Evolutionary conservation across 1,140 invertebrate genomes (phyloP).

Genomic region (Bombus sylvicola): DNA sequence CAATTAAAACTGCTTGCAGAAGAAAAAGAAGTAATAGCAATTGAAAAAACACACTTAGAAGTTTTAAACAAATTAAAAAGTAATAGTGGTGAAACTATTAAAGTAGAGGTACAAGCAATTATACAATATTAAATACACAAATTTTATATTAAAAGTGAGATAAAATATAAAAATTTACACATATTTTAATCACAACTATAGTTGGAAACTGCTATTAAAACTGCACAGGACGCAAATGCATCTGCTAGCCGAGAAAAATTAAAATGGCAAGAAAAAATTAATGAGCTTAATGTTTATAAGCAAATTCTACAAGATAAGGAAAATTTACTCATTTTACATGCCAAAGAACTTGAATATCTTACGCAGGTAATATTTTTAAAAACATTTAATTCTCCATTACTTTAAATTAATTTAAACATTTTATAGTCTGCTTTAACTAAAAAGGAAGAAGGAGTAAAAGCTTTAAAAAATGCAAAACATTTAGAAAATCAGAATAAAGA

Average conservation of each 20-base stretch:
- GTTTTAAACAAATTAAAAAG: slow-evolving; percentile 71
- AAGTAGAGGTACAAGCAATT: slow-evolving; percentile 72
- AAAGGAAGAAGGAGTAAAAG: slow-evolving; percentile 75
- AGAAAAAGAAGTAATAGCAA: slow-evolving; percentile 72
- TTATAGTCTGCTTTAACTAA: slow-evolving; percentile 72
- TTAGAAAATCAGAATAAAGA: slow-evolving; percentile 76
- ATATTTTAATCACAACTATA: slow-evolving; percentile 44
- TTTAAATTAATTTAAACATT: slow-evolving; percentile 31
- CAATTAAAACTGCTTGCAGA: slow-evolving; percentile 70
- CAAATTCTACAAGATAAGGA: slow-evolving; percentile 72
- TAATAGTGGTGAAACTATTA: slow-evolving; percentile 69
- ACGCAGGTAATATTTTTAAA: slow-evolving; percentile 71
- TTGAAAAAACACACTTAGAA: slow-evolving; percentile 75
- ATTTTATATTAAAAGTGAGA: slow-evolving; percentile 23
- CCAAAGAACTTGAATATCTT: slow-evolving; percentile 77
- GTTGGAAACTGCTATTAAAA: slow-evolving; percentile 76
- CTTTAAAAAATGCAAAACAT: slow-evolving; percentile 73
- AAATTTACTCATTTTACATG: slow-evolving; percentile 70
- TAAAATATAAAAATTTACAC: neutral
- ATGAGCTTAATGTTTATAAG: slow-evolving; percentile 70
- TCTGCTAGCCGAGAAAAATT: slow-evolving; percentile 71
- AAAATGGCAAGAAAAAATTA: slow-evolving; percentile 76
- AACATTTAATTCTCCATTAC: neutral
- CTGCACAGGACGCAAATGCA: slow-evolving; percentile 71
- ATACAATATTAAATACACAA: slow-evolving; percentile 14